Evolutionary conservation across 1,140 invertebrate species (phyloP), one percentile per base, ranked within the genome.

Genomic region (Mesaphorura yosii): DNA sequence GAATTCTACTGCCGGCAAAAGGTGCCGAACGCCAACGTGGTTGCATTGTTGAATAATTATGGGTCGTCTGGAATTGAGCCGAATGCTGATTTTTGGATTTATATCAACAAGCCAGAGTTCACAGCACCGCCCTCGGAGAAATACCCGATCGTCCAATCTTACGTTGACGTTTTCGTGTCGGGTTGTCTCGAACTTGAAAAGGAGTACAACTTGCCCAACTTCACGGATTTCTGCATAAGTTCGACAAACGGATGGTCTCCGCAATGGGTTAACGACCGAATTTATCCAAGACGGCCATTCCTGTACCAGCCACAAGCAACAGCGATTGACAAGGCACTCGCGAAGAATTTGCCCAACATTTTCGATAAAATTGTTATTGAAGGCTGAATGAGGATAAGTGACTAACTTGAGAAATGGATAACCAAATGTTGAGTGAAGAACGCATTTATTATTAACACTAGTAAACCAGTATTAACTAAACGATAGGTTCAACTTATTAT

Each of bases 171-270:
- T 10, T 57, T 57, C 29, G 12, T 57, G 4, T 28, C 49, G 0
- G 55, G 55, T 5, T 57, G 55, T 34, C 15, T 57, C 14, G 55
- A 57, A 57, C 28, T 57, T 0, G 55, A 57, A 25, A 38, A 57
- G 14, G 46, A 48, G n/a, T 47, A 29, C 20, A 57, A 57, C 19
- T 23, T 57, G 1, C 23, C 49, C 0, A 23, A 39, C 19, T 57
- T 47, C 37, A 42, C 55, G n/a, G 26, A 40, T 1, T 20, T 20
- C 4, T 57, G 55, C 17, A 44, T 57, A 7, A n/a, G 37, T 6
- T 39, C 25, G 2, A 57, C 55, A 2, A 34, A 48, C 19, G 55
- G 49, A 26, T 57, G 55, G 55, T 26, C 10, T 15, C 6, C 19
- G 1, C 2, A 23, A 20, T 57, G 50, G 49, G 44, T 52, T 0